A percentile compares a stretch with the other conserved stretches of the same genome.
phyloP scores from a whole-genome alignment of 2,113 vertebrate species.

The Melanostigma gelatinosum region DNA sequence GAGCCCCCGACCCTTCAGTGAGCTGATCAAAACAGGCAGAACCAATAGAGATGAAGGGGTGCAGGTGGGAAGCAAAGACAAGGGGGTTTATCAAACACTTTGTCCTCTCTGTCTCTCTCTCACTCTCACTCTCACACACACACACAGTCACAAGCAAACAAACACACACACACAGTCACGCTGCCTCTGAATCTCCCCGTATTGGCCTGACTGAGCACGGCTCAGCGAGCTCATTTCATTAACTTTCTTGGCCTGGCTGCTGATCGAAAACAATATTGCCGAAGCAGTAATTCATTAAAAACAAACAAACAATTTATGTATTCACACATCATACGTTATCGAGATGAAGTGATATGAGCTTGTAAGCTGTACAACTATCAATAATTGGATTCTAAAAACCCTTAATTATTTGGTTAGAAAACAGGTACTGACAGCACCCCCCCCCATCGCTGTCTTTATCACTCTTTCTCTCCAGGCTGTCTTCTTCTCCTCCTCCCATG shows the following conservation, averaged over 20 bases:
- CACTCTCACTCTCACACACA: neutral
- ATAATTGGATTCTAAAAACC: neutral
- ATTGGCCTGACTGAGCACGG: neutral
- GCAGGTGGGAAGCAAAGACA: constrained; percentile 32
- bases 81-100: constrained; percentile 17
- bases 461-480: neutral
- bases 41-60: constrained; percentile 47
- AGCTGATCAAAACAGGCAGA: constrained; percentile 56
- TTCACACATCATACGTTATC: constrained; percentile 12
- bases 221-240: constrained; percentile 41
- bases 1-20: constrained; percentile 10
- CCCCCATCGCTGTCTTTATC: constrained; percentile 18
- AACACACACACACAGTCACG: neutral
- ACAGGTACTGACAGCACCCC: neutral
- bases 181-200: constrained; percentile 3
- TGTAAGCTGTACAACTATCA: neutral
- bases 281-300: constrained; percentile 11
- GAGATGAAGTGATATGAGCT: neutral
- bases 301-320: constrained; percentile 5
- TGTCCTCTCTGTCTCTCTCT: neutral
- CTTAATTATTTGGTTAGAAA: neutral
- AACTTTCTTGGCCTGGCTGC: constrained; percentile 6
- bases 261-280: constrained; percentile 14
- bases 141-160: neutral
- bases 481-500: constrained; percentile 28